Percentiles rank a stretch among this genome's conserved stretches.
phyloP scores from a whole-genome alignment of 2,113 vertebrate species.

The Melanotaenia duboulayi region DNA sequence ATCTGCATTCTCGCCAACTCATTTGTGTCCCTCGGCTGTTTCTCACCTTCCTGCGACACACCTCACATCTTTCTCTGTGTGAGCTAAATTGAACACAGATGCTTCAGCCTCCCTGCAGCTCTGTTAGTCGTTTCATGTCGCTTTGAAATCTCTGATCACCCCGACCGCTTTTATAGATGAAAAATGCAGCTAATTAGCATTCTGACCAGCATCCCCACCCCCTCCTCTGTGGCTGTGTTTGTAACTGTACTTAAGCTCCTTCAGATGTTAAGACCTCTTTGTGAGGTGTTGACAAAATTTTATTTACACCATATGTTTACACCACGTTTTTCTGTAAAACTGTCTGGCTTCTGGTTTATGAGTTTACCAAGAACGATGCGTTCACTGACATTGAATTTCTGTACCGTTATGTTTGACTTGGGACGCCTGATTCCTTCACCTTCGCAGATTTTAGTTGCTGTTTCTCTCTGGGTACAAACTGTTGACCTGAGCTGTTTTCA shows the following conservation, averaged over 20 bases:
- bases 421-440: slow-evolving; percentile 2
- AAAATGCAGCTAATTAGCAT: slow-evolving; percentile 69
- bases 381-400: neutral
- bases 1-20: neutral
- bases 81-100: slow-evolving; percentile 70
- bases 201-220: neutral
- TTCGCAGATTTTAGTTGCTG: slow-evolving; percentile 16
- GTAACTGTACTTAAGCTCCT: slow-evolving; percentile 38
- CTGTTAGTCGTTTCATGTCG: slow-evolving; percentile 44
- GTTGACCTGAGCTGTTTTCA: slow-evolving; percentile 75
- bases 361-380: neutral
- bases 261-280: slow-evolving; percentile 57
- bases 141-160: slow-evolving; percentile 66
- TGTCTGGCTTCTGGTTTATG: neutral
- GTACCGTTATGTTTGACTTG: neutral
- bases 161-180: slow-evolving; percentile 67
- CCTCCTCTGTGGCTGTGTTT: slow-evolving; percentile 16
- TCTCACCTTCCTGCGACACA: neutral
- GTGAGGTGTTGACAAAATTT: slow-evolving; percentile 45
- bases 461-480: slow-evolving; percentile 54
- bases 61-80: slow-evolving; percentile 41
- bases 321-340: neutral
- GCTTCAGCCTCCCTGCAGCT: slow-evolving; percentile 32
- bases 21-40: slow-evolving; percentile 3
- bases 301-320: slow-evolving; percentile 9